Conservation (phyloP, 1,140 invertebrate genomes). For the Metaphire vulgaris region DNA sequence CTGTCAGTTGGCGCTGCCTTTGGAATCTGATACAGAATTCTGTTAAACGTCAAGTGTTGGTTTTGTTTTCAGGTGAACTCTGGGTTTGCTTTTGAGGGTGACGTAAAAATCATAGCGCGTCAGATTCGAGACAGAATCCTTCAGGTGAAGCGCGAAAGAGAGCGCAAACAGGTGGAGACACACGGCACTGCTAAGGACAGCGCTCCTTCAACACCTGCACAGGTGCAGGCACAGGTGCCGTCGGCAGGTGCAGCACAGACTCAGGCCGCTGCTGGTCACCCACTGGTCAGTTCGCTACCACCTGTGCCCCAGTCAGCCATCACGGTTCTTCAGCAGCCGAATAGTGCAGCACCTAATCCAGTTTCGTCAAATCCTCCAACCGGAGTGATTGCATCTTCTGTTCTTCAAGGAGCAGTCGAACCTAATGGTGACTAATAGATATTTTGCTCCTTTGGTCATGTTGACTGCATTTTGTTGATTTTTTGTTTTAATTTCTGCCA, state of each 20-base stretch:
- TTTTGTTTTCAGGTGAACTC: slow-evolving; percentile 42
- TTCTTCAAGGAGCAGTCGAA: no score
- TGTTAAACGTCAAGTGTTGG: no score
- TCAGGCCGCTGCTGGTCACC: background rate
- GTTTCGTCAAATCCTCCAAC: no score
- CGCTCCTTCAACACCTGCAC: background rate
- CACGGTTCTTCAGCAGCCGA: background rate
- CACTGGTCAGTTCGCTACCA: background rate
- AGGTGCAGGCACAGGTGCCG: background rate
- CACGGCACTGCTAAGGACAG: background rate
- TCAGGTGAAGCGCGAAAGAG: slow-evolving; percentile 60
- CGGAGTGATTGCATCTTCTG: no score
- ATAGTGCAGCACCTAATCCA: no score
- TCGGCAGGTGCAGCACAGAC: background rate
- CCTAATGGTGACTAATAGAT: no score
- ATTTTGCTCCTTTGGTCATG: no score
- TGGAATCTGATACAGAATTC: no score
- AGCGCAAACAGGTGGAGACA: slow-evolving; percentile 55
- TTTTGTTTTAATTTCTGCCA: no score
- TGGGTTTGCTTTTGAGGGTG: slow-evolving; percentile 53
- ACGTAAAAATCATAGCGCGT: slow-evolving; percentile 77
- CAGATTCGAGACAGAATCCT: slow-evolving; percentile 65
- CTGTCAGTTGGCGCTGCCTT: no score
- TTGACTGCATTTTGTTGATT: no score
- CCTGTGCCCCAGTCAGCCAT: background rate